A percentile compares a stretch with the other conserved stretches of the same genome.
These are phyloP conservation scores for Leptodirus hochenwartii DNA, from an alignment of 2,888 invertebrate species.

Conservation along the genomic window DNA sequence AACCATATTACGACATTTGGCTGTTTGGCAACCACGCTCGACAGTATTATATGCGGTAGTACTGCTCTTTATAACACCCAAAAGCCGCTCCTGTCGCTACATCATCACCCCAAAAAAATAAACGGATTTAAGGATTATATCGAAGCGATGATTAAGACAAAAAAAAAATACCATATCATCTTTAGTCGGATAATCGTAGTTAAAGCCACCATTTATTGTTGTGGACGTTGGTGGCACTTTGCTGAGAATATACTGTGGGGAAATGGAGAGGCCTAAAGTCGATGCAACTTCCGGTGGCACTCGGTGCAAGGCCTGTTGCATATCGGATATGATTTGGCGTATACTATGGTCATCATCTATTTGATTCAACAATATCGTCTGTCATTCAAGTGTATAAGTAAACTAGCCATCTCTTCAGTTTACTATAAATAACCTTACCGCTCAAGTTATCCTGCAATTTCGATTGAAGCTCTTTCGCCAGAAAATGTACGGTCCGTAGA, in stretches of 20 bases:
- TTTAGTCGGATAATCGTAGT: neutral
- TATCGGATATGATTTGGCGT: conserved; percentile 22
- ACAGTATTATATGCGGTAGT: conserved; percentile 5
- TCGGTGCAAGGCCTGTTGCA: conserved; percentile 23
- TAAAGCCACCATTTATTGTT: conserved; percentile 4
- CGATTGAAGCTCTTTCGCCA: conserved; percentile 23
- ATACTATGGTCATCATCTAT: conserved; percentile 22
- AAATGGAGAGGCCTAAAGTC: too few relatives aligned
- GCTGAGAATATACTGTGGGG: too few relatives aligned
- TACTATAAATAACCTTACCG: conserved; percentile 15
- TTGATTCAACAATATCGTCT: too few relatives aligned
- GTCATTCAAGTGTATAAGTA: conserved; percentile 11
- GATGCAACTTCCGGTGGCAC: conserved; percentile 25
- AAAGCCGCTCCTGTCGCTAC: too few relatives aligned
- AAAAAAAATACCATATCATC: neutral
- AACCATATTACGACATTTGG: conserved; percentile 12
- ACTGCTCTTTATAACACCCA: neutral
- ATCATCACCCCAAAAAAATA: too few relatives aligned
- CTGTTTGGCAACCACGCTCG: conserved; percentile 16
- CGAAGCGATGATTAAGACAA: too few relatives aligned
- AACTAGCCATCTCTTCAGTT: neutral
- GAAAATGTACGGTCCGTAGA: conserved; percentile 24
- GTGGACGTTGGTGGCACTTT: too few relatives aligned
- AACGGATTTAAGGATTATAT: too few relatives aligned
- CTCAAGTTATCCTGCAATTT: conserved; percentile 18